A percentile compares a stretch with the other conserved stretches of the same genome.
These are phyloP conservation scores for Patiria miniata DNA, from an alignment of 35 echinoderm and acorn worm genomes.

Conservation along the genomic window DNA sequence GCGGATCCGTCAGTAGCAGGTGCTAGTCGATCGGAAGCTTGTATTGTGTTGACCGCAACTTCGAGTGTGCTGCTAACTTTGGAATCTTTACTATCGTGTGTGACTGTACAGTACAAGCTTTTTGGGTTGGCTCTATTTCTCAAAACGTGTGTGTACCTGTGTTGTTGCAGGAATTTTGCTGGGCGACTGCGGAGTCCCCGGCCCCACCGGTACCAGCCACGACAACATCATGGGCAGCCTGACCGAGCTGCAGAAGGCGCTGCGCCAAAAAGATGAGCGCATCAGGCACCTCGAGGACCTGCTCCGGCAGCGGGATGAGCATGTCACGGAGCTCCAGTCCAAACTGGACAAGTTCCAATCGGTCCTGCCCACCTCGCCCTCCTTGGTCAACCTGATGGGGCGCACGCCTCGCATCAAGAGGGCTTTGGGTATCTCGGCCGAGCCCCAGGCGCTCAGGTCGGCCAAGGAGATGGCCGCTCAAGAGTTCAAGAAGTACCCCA, in stretches of 20 bases:
- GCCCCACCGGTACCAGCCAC: constrained; percentile 2
- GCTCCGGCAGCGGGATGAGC: constrained; percentile 67
- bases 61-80: neutral
- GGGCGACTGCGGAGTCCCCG: neutral
- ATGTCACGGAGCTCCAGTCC: constrained; percentile 68
- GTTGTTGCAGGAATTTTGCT: constrained; percentile 4
- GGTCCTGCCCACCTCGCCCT: constrained; percentile 74
- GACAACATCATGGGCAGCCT: constrained; percentile 77
- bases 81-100: neutral
- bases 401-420: constrained; percentile 64
- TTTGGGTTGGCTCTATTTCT: neutral
- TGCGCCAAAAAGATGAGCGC: constrained; percentile 74
- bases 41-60: neutral
- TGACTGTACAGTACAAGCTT: neutral
- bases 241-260: constrained; percentile 80
- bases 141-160: neutral
- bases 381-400: constrained; percentile 51
- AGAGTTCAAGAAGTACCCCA: constrained; percentile 83
- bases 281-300: constrained; percentile 68
- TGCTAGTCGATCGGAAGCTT: neutral
- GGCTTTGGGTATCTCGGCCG: constrained; percentile 86
- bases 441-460: constrained; percentile 73
- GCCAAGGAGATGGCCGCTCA: constrained; percentile 68
- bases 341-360: constrained; percentile 92
- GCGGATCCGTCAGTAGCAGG: neutral